Conservation (phyloP, 2,113 vertebrate genomes). For the Sceloporus tristichus region DNA sequence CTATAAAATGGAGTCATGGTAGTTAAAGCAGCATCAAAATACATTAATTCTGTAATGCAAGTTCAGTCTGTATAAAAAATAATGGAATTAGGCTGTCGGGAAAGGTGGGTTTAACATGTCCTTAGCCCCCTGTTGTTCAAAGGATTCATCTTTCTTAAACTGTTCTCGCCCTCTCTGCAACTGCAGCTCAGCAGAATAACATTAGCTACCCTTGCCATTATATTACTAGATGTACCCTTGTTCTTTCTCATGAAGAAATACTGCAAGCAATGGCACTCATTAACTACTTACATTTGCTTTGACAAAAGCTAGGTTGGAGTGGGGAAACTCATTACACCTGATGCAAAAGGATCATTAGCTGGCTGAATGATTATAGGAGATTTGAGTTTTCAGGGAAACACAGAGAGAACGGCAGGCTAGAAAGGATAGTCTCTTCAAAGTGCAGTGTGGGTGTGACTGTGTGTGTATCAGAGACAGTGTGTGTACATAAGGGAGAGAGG, state of each 20-base stretch:
- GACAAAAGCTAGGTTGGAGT: constrained; percentile 69
- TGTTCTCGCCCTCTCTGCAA: constrained; percentile 19
- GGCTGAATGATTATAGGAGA: constrained; percentile 62
- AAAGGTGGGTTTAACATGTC: constrained; percentile 50
- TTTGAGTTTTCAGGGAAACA: constrained; percentile 31
- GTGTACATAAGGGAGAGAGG: neutral
- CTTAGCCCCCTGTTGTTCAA: constrained; percentile 43
- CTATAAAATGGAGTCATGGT: too few relatives aligned
- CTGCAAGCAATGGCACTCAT: constrained; percentile 66
- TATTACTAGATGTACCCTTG: constrained; percentile 51
- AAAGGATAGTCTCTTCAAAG: constrained; percentile 29
- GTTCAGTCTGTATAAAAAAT: neutral
- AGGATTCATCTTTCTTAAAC: constrained; percentile 58
- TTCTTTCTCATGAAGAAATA: constrained; percentile 55
- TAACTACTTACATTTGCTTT: constrained; percentile 68
- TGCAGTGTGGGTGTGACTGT: neutral
- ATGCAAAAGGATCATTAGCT: constrained; percentile 73
- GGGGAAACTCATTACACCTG: constrained; percentile 78
- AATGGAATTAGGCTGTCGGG: constrained; percentile 57
- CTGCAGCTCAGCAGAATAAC: constrained; percentile 48
- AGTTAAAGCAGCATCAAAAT: too few relatives aligned
- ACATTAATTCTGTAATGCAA: too few relatives aligned
- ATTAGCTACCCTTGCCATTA: constrained; percentile 59
- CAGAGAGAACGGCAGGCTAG: constrained; percentile 30
- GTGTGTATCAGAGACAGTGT: neutral